phyloP scores from a whole-genome alignment of 2,113 vertebrate species.

The sheep (Ovis aries) region ARS-UI_Ramb_v3.0 NC_056071.1:54875501-54876000 shows the following conservation, averaged over 20 bases:
- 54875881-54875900: not conserved
- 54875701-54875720: not conserved
- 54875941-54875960: not conserved
- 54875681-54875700: not conserved
- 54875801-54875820: not conserved
- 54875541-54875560: not conserved
- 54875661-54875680: not conserved
- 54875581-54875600: not conserved
- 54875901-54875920: not conserved
- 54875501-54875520: not conserved
- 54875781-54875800: not conserved
- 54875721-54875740: not conserved
- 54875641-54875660: not conserved
- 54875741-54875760: not conserved
- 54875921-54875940: not conserved
- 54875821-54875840: not conserved
- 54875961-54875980: not conserved
- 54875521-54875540: not conserved
- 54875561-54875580: not conserved
- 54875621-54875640: not conserved
- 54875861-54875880: not conserved
- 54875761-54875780: not conserved
- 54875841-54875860: not conserved
- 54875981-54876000: not conserved
- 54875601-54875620: not conserved